Conservation (phyloP, 2,888 invertebrate genomes). For the Athalia circularis region DNA sequence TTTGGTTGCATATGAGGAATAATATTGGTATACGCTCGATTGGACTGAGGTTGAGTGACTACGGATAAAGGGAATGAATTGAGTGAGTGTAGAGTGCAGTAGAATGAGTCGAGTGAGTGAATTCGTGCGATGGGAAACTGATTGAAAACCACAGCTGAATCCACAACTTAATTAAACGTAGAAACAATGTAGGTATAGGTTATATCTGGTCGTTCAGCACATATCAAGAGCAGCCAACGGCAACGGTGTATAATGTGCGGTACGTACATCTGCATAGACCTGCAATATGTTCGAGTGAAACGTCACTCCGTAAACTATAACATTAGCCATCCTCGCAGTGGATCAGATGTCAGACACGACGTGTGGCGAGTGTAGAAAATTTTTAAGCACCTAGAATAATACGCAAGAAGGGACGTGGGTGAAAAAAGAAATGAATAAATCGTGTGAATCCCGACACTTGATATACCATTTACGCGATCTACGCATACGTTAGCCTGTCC, state of each 20-base stretch:
- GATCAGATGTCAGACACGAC: neutral
- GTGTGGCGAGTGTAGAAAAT: neutral
- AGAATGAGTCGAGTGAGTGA: neutral
- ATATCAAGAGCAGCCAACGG: too few relatives aligned
- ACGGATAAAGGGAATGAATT: neutral
- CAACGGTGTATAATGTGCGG: too few relatives aligned
- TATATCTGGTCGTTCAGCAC: neutral
- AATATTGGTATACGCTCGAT: too few relatives aligned
- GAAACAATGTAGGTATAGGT: conserved; percentile 5
- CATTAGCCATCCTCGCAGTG: neutral
- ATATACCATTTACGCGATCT: conserved; percentile 34
- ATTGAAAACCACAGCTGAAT: conserved; percentile 22
- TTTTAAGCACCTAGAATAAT: neutral
- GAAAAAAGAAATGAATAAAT: neutral
- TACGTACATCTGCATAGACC: too few relatives aligned
- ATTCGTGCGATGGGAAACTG: conserved; percentile 25
- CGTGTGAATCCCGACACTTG: conserved; percentile 27
- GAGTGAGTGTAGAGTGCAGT: neutral
- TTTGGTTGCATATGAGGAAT: too few relatives aligned
- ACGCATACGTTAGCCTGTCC: conserved; percentile 36
- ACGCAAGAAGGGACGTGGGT: neutral
- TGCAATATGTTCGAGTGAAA: too few relatives aligned
- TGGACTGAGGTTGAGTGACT: too few relatives aligned
- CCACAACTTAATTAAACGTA: conserved; percentile 11
- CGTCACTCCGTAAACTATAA: neutral